Evolutionary conservation across 1,140 invertebrate species (phyloP).

Genomic region (Listronotus bonariensis): DNA sequence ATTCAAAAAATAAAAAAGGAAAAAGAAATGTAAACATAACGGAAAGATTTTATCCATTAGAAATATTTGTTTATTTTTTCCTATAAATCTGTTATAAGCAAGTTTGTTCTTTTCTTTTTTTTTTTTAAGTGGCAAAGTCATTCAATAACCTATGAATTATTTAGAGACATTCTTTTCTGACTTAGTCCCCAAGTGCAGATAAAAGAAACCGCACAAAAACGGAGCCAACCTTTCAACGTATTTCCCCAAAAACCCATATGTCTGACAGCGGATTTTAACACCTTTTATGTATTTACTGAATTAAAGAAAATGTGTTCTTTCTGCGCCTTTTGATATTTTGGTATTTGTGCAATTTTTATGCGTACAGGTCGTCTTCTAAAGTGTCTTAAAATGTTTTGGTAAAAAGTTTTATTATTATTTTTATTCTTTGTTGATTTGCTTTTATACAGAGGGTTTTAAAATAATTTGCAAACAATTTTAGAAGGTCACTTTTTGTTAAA

Average conservation of each 20-base stretch:
- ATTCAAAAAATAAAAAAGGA: too few relatives aligned
- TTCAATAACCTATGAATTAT: conserved; percentile 2
- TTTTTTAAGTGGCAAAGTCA: not conserved
- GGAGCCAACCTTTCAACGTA: conserved; percentile 8
- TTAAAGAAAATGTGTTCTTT: conserved; percentile 25
- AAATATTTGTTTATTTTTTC: too few relatives aligned
- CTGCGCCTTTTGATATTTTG: conserved; percentile 19
- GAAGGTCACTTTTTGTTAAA: too few relatives aligned
- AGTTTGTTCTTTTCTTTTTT: not conserved
- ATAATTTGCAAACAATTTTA: too few relatives aligned
- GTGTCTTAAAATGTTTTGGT: too few relatives aligned
- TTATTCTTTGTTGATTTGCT: too few relatives aligned
- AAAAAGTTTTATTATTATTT: too few relatives aligned
- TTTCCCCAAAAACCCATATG: conserved; percentile 14
- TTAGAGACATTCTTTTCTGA: conserved; percentile 3
- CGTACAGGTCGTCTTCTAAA: not conserved
- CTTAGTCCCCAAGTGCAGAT: conserved; percentile 9
- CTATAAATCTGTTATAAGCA: too few relatives aligned
- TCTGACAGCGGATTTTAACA: conserved; percentile 27
- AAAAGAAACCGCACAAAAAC: conserved; percentile 16
- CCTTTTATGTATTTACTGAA: conserved; percentile 24
- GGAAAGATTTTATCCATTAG: too few relatives aligned
- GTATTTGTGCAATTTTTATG: conserved; percentile 20
- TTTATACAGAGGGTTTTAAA: too few relatives aligned
- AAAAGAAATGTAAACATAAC: too few relatives aligned